Evolutionary conservation across 2,797 vertebrate genomes (phyloP).

Genomic region (Lindbergichthys nudifrons): DNA sequence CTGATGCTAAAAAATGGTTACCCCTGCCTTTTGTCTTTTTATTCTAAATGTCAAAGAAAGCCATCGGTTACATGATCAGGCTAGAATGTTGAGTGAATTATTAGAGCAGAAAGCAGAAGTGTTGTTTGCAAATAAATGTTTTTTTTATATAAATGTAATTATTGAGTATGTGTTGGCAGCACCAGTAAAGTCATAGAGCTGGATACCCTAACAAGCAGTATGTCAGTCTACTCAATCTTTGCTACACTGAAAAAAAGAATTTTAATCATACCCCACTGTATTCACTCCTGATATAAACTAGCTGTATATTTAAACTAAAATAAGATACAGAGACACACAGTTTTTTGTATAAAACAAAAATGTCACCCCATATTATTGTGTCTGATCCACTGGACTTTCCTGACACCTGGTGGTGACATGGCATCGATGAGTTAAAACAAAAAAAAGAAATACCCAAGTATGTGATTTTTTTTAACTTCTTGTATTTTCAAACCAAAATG

Average conservation of each 20-base stretch:
- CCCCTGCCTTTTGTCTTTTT: no score
- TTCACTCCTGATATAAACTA: neutral
- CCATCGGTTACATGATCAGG: no score
- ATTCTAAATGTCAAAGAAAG: no score
- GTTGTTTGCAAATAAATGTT: neutral
- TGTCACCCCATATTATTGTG: neutral
- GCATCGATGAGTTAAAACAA: neutral
- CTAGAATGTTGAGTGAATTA: no score
- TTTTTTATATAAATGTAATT: no score
- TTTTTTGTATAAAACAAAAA: neutral
- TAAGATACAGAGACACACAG: neutral
- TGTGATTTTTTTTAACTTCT: neutral
- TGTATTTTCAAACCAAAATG: no score
- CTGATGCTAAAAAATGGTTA: no score
- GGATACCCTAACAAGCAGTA: neutral
- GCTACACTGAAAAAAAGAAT: neutral
- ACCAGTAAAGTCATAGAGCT: no score
- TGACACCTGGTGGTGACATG: slow-evolving; percentile 62
- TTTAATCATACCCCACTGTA: neutral
- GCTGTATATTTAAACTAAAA: neutral
- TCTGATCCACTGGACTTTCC: slow-evolving; percentile 21
- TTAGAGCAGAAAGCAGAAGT: no score
- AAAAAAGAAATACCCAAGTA: neutral
- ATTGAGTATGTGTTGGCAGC: neutral
- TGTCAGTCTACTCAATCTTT: neutral